Conservation (phyloP, 1,140 invertebrate species). For the Eupristina koningsbergeri region DNA sequence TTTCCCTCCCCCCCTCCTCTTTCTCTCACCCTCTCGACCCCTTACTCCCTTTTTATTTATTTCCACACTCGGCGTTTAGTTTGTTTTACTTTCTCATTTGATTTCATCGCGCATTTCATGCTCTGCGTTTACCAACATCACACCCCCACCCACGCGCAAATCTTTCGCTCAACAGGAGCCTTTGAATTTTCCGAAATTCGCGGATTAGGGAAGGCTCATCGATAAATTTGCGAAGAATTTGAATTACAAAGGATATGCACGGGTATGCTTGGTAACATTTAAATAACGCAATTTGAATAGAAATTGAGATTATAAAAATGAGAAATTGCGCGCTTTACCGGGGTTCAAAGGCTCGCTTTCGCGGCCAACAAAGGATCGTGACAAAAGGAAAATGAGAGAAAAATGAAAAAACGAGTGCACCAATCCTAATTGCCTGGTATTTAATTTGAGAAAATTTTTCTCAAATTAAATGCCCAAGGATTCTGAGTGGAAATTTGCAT, state of each 20-base stretch:
- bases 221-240: slow-evolving; percentile 39
- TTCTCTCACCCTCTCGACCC: neutral
- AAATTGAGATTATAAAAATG: slow-evolving; percentile 50
- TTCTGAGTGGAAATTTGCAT: too few species aligned
- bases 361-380: neutral
- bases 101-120: slow-evolving; percentile 2
- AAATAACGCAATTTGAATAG: slow-evolving; percentile 49
- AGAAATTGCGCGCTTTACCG: slow-evolving; percentile 28
- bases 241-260: slow-evolving; percentile 36
- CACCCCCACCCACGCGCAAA: neutral
- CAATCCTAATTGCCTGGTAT: neutral
- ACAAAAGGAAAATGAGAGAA: neutral
- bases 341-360: neutral
- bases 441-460: neutral
- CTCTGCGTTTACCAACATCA: neutral
- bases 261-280: slow-evolving; percentile 23
- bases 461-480: too few species aligned
- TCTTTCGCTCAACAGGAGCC: neutral
- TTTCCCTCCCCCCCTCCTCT: slow-evolving; percentile 6
- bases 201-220: slow-evolving; percentile 9
- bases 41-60: neutral
- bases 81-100: slow-evolving; percentile 35
- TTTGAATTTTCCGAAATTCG: slow-evolving; percentile 21
- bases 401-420: neutral
- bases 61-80: neutral